phyloP scores from a whole-genome alignment of 1,140 invertebrate genomes.

The Hycleus phaleratus region DNA sequence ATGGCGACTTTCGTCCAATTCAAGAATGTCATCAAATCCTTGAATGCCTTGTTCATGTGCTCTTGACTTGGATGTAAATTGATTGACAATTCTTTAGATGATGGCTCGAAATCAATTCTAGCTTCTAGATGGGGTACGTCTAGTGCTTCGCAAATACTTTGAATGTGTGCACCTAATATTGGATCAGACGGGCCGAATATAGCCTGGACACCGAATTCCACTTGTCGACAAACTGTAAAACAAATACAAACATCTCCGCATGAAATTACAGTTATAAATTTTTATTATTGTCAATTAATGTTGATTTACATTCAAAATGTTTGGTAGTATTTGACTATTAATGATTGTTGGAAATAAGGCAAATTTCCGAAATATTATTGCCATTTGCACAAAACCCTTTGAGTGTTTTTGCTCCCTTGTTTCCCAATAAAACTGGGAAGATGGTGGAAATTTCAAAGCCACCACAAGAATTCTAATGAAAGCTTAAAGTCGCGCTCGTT shows the following conservation, averaged over 20 bases:
- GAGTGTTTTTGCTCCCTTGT: too few species aligned
- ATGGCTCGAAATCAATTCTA: slow-evolving; percentile 60
- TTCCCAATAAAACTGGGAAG: too few species aligned
- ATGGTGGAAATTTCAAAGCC: too few species aligned
- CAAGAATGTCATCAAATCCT: slow-evolving; percentile 77
- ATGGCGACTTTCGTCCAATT: slow-evolving; percentile 92
- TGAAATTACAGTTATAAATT: background rate
- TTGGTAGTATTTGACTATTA: too few species aligned
- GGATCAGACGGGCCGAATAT: slow-evolving; percentile 84
- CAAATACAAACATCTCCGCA: background rate
- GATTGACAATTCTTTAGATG: slow-evolving; percentile 72
- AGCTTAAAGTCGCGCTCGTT: too few species aligned
- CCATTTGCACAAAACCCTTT: too few species aligned
- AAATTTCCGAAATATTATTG: too few species aligned
- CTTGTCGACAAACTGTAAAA: slow-evolving; percentile 71
- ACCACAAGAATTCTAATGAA: too few species aligned
- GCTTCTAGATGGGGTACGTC: slow-evolving; percentile 85
- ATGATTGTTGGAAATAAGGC: too few species aligned
- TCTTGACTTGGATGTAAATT: slow-evolving; percentile 84
- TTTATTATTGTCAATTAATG: background rate
- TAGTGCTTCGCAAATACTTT: slow-evolving; percentile 80
- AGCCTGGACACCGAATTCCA: slow-evolving; percentile 77
- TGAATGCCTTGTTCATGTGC: slow-evolving; percentile 75
- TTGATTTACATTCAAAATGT: background rate
- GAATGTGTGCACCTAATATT: slow-evolving; percentile 72